A percentile compares a stretch with the other conserved stretches of the same genome.
Conservation (phyloP, 2,113 vertebrate species). For the Poeciliopsis turrubarensis region DNA sequence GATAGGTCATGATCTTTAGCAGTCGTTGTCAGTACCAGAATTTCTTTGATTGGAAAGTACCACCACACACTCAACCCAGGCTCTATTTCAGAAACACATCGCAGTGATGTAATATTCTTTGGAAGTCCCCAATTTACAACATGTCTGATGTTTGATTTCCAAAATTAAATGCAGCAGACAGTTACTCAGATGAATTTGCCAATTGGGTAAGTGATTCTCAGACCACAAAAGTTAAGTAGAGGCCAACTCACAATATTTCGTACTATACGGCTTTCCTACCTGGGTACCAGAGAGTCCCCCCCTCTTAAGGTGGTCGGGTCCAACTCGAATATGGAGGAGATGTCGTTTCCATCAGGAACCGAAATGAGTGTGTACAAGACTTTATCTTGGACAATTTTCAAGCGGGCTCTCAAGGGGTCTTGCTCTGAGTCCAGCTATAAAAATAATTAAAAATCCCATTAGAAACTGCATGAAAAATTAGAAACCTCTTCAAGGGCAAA, state of each 20-base stretch:
- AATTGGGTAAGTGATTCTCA: background rate
- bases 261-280: conserved; percentile 77
- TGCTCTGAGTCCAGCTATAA: conserved; percentile 90
- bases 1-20: too few species aligned
- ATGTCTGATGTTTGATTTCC: conserved; percentile 19
- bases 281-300: conserved; percentile 96
- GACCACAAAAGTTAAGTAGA: background rate
- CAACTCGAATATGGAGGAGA: conserved; percentile 98
- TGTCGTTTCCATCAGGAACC: conserved; percentile 96
- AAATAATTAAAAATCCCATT: background rate
- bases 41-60: too few species aligned
- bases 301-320: conserved; percentile 96
- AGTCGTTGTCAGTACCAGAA: too few species aligned
- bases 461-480: background rate
- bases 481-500: background rate
- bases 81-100: conserved; percentile 10
- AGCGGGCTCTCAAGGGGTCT: conserved; percentile 82
- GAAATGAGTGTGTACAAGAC: conserved; percentile 96
- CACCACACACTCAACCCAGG: background rate
- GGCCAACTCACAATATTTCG: too few species aligned
- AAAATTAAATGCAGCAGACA: conserved; percentile 26
- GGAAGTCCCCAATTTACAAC: conserved; percentile 22
- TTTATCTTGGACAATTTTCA: conserved; percentile 86
- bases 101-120: conserved; percentile 8
- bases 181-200: background rate